Base-by-base conservation (phyloP, 2,113 vertebrate genomes). In the Aramus guarauna region DNA sequence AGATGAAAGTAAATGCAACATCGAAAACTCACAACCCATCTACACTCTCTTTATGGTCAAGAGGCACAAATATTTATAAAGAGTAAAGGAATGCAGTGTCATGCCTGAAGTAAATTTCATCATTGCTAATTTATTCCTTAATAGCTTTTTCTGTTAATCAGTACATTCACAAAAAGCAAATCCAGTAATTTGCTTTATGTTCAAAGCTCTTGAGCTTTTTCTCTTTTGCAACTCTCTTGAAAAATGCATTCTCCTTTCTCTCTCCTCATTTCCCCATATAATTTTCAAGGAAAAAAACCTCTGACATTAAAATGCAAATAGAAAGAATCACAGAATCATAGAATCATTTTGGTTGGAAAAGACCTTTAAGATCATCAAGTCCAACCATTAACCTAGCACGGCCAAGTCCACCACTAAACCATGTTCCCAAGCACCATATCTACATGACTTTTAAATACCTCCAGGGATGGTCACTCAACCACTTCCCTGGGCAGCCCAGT, bases 131-230 rank as follows among this genome's bases (percentile, higher is more conserved):
- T 71, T 86, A 88, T 63, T 94, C 53, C 43, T 90, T 92, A 94
- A 95, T 89, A 89, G 47, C 9, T 87, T 90, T 75, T 83, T 71
- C 66, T 83, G 22, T 69, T 92, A 94, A 94, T 86, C 53, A 88
- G 88, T 43, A 45, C 10, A 22, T 67, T 67, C 69, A 88, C 9
- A 95, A 43, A 21, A 63, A 30, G 50, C 15, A 88, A 85, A 86
- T n/a, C 48, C 67, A 95, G 30, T 47, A 41, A 91, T 90, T 34
- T 95, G 30, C 34, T 93, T 77, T 81, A 90, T 73, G 50, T 89
- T 89, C 71, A 95, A 93, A 93, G 62, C 30, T 82, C 41, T 82
- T 75, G 76, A 88, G 30, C 12, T 43, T 93, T 89, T 94, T 74
- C 52, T 85, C 53, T 84, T 96, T 75, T 66, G 75, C 87, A 96